Conservation (phyloP, 2,797 vertebrate genomes). For the Pantherophis alleghaniensis region DNA sequence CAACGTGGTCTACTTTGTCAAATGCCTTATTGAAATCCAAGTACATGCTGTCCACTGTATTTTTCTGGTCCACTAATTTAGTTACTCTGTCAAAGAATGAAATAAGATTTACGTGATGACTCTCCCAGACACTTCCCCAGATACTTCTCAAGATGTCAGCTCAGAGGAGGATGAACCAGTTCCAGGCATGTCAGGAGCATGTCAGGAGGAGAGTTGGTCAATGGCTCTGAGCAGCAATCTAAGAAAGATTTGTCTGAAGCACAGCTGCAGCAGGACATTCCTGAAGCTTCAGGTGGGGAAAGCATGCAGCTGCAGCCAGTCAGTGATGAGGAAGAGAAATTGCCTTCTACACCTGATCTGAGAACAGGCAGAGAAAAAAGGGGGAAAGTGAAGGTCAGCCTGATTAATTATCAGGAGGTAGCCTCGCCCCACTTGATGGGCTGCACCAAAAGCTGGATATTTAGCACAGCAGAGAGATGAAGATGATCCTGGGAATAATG, state of each 20-base stretch:
- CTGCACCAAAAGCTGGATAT: not conserved
- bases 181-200: not conserved
- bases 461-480: not conserved
- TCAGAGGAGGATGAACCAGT: not conserved
- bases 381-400: no score
- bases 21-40: not conserved
- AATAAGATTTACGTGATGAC: not conserved
- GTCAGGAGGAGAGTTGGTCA: not conserved
- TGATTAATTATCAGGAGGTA: no score
- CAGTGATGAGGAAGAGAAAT: no score
- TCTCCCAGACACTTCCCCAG: not conserved
- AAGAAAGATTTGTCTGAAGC: not conserved
- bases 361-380: no score
- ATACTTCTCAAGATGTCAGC: not conserved
- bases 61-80: not conserved
- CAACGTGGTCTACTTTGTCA: not conserved
- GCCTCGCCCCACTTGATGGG: not conserved
- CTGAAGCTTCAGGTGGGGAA: not conserved
- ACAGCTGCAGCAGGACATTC: not conserved
- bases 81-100: not conserved
- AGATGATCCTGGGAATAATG: not conserved
- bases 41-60: not conserved
- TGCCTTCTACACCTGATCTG: no score
- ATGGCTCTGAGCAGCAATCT: not conserved
- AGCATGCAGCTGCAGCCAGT: no score